phyloP scores from a whole-genome alignment of 2,797 vertebrate genomes.

The Tenualosa thibaudeaui region DNA sequence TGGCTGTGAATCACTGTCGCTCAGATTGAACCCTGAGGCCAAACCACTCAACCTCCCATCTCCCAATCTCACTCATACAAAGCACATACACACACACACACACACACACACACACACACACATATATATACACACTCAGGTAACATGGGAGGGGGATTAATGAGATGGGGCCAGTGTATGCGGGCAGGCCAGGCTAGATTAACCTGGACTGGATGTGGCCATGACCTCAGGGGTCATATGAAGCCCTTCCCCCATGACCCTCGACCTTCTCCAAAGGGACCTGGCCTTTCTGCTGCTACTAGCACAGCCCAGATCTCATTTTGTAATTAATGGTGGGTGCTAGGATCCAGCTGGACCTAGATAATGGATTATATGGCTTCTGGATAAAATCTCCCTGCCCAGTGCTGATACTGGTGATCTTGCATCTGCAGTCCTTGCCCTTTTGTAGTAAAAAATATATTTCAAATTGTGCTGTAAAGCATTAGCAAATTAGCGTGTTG shows the following conservation, averaged over 20 bases:
- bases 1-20: background rate
- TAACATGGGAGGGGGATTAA: conserved; percentile 30
- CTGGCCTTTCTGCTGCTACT: conserved; percentile 2
- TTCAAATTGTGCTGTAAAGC: background rate
- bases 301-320: conserved; percentile 30
- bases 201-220: conserved; percentile 46
- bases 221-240: conserved; percentile 44
- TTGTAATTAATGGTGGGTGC: conserved; percentile 38
- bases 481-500: background rate
- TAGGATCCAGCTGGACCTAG: conserved; percentile 46
- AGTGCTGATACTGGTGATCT: background rate
- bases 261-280: conserved; percentile 27
- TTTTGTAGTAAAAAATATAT: background rate
- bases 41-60: conserved; percentile 29
- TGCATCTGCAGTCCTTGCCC: background rate
- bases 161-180: conserved; percentile 32
- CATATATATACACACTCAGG: conserved; percentile 21
- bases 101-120: conserved; percentile 31
- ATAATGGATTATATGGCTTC: conserved; percentile 38
- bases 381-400: conserved; percentile 31
- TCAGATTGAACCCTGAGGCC: conserved; percentile 25
- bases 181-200: conserved; percentile 48
- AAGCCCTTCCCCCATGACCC: conserved; percentile 38
- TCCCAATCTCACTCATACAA: conserved; percentile 8
- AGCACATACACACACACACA: conserved; percentile 28